Evolutionary conservation across 2,888 invertebrate genomes (phyloP).

Genomic region (Hypena proboscidalis): DNA sequence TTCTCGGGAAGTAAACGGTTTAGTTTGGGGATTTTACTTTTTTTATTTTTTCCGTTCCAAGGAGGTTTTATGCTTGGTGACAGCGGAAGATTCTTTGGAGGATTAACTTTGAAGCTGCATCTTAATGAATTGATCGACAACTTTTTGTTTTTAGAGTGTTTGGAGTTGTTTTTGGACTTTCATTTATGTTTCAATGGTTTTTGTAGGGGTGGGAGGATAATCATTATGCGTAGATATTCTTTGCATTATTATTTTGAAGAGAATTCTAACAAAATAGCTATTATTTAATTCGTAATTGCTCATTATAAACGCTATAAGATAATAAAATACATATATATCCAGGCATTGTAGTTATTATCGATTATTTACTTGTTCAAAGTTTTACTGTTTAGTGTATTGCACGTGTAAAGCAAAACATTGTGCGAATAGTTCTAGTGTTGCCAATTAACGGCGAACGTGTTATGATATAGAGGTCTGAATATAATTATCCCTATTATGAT

Average conservation of each 20-base stretch:
- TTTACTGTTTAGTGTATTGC: no score
- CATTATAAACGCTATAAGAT: no score
- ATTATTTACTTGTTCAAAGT: not conserved
- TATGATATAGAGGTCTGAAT: slow-evolving; percentile 36
- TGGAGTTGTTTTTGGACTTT: no score
- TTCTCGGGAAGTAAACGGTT: slow-evolving; percentile 75
- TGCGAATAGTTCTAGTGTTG: slow-evolving; percentile 17
- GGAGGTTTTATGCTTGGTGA: slow-evolving; percentile 48
- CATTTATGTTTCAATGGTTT: no score
- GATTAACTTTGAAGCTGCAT: slow-evolving; percentile 22
- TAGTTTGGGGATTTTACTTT: slow-evolving; percentile 55
- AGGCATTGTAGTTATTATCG: no score
- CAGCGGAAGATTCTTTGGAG: slow-evolving; percentile 13
- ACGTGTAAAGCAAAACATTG: not conserved
- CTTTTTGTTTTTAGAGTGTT: no score
- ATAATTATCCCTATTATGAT: slow-evolving; percentile 42
- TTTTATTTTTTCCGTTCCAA: slow-evolving; percentile 48
- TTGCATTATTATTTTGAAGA: no score
- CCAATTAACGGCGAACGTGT: slow-evolving; percentile 32
- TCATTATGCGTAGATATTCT: no score
- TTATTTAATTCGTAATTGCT: no score
- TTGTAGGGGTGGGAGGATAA: no score
- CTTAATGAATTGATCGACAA: slow-evolving; percentile 25
- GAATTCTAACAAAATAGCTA: no score
- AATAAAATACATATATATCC: no score